Conservation (phyloP, 2,888 invertebrate species). For the Eristalis tenax region DNA sequence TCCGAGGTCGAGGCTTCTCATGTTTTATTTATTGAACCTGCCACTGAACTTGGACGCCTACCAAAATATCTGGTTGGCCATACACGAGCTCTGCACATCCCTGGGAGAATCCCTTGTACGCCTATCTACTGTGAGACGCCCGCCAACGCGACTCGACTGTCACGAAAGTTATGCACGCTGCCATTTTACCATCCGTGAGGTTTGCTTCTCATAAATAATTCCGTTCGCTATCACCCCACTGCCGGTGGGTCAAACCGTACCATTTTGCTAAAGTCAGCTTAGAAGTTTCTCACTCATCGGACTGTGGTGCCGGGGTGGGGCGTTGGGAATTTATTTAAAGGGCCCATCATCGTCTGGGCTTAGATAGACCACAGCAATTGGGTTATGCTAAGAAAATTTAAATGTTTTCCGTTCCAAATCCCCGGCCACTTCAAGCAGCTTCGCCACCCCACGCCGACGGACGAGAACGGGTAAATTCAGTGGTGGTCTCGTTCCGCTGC, state of each 20-base stretch:
- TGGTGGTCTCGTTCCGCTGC: conserved; percentile 9
- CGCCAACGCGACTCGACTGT: conserved; percentile 6
- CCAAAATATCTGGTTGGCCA: conserved; percentile 20
- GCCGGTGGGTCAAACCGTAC: conserved; percentile 28
- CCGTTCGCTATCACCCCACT: conserved; percentile 12
- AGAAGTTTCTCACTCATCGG: neutral
- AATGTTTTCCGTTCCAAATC: conserved; percentile 49
- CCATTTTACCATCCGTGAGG: conserved; percentile 34
- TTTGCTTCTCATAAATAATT: conserved; percentile 46
- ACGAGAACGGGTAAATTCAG: neutral
- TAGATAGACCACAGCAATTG: conserved; percentile 12
- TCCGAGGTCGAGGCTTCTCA: conserved; percentile 16
- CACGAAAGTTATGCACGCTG: conserved; percentile 35
- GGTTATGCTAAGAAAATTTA: conserved; percentile 53
- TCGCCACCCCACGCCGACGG: too few relatives aligned
- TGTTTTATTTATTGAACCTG: conserved; percentile 58
- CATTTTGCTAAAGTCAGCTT: conserved; percentile 14
- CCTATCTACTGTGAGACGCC: neutral
- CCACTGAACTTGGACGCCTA: conserved; percentile 37
- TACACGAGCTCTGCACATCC: neutral
- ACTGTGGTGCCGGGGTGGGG: neutral
- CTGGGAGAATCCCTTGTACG: neutral
- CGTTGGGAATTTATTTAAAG: neutral
- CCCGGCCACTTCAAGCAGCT: neutral
- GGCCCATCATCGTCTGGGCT: neutral